phyloP scores from a whole-genome alignment of 2,888 invertebrate species.

The Agriopis marginaria region DNA sequence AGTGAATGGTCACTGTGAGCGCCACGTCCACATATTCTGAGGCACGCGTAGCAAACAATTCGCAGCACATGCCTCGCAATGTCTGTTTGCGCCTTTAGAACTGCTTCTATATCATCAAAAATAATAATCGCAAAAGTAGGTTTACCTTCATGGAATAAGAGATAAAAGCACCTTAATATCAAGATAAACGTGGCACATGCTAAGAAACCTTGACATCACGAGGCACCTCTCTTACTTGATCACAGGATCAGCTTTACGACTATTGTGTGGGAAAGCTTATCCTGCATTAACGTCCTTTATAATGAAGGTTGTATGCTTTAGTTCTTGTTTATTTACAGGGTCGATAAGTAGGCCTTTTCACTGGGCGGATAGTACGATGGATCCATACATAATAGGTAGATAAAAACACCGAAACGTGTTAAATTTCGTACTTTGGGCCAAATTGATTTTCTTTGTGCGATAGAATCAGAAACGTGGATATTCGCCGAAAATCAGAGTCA shows the following conservation, averaged over 20 bases:
- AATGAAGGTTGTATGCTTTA: conserved; percentile 10
- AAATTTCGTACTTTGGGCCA: no score
- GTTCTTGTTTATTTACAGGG: conserved; percentile 16
- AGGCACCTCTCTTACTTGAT: conserved; percentile 19
- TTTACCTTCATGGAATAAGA: background rate
- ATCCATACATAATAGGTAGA: no score
- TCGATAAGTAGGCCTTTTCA: background rate
- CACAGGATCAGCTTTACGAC: conserved; percentile 34
- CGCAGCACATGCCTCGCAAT: no score
- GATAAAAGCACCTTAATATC: background rate
- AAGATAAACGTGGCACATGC: conserved; percentile 20
- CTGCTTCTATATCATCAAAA: no score
- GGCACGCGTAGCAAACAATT: no score
- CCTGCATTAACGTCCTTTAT: conserved; percentile 21
- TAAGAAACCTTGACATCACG: conserved; percentile 24
- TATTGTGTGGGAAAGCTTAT: conserved; percentile 21
- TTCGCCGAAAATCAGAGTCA: no score
- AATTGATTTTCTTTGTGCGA: no score
- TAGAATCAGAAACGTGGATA: no score
- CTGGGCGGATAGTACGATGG: background rate
- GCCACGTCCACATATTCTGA: no score
- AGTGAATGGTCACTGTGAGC: no score
- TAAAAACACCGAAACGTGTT: no score
- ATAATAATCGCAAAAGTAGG: background rate
- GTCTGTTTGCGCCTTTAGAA: no score